Evolutionary conservation across 2,113 vertebrate species (phyloP).

Genomic region (Vulpes lagopus): DNA sequence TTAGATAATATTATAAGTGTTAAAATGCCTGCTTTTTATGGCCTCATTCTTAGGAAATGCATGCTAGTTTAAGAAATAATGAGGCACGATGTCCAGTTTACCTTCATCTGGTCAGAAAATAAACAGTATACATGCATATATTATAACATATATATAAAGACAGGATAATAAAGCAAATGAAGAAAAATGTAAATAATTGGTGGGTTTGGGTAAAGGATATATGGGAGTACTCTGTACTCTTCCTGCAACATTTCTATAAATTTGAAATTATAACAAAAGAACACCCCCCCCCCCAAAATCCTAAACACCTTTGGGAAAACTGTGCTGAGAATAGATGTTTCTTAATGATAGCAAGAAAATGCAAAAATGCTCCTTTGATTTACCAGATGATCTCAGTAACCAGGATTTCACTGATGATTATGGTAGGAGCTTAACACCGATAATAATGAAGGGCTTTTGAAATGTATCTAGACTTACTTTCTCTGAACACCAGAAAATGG

Average conservation of each 20-base stretch:
- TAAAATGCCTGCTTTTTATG: neutral
- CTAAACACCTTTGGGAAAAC: slow-evolving; percentile 2
- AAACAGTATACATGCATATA: neutral
- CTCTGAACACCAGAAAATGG: neutral
- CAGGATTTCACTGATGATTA: neutral
- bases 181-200: slow-evolving; percentile 16
- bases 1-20: neutral
- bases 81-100: neutral
- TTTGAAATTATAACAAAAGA: slow-evolving; percentile 44
- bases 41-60: slow-evolving; percentile 43
- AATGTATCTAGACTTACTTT: neutral
- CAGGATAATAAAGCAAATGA: neutral
- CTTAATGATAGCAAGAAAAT: slow-evolving; percentile 15
- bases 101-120: slow-evolving; percentile 15
- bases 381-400: slow-evolving; percentile 1
- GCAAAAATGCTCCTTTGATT: neutral
- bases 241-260: neutral
- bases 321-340: slow-evolving; percentile 19
- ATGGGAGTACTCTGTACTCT: neutral
- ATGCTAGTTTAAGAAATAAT: slow-evolving; percentile 5
- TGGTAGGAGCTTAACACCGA: neutral
- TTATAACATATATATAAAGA: neutral
- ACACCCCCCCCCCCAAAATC: neutral
- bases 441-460: neutral
- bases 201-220: neutral